Evolutionary conservation across 2,113 vertebrate genomes (phyloP).

Genomic region (Stegostoma tigrinum): DNA sequence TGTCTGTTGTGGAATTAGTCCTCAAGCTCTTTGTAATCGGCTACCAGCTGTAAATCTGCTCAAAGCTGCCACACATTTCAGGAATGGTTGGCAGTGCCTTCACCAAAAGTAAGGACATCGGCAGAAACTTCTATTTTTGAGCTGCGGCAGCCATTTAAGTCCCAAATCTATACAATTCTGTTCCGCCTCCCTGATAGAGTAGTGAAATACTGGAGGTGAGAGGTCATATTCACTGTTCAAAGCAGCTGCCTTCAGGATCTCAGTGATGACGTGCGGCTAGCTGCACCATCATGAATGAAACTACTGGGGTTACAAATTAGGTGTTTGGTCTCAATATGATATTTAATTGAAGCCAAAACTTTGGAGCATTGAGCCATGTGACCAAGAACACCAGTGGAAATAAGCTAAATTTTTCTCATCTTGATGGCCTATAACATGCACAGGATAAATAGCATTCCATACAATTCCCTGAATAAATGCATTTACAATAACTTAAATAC

Average conservation of each 20-base stretch:
- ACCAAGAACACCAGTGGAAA: neutral
- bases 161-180: neutral
- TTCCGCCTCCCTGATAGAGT: neutral
- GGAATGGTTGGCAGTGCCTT: neutral
- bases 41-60: neutral
- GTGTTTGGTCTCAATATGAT: neutral
- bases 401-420: no score
- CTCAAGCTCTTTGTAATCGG: neutral
- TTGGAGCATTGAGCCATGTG: neutral
- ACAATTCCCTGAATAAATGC: neutral
- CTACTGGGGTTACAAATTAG: neutral
- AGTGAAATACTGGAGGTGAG: neutral
- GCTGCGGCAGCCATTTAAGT: neutral
- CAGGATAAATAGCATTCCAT: neutral
- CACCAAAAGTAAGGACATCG: neutral
- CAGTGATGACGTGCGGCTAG: neutral
- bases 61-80: neutral
- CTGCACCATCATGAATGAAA: neutral
- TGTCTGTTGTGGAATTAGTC: neutral
- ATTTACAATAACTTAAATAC: neutral
- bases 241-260: neutral
- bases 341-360: neutral
- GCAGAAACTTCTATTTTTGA: neutral
- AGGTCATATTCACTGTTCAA: neutral
- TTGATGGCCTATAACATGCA: neutral